These are phyloP conservation scores for Carapus acus DNA, from an alignment of 2,797 vertebrate genomes.

Conservation along the genomic window DNA sequence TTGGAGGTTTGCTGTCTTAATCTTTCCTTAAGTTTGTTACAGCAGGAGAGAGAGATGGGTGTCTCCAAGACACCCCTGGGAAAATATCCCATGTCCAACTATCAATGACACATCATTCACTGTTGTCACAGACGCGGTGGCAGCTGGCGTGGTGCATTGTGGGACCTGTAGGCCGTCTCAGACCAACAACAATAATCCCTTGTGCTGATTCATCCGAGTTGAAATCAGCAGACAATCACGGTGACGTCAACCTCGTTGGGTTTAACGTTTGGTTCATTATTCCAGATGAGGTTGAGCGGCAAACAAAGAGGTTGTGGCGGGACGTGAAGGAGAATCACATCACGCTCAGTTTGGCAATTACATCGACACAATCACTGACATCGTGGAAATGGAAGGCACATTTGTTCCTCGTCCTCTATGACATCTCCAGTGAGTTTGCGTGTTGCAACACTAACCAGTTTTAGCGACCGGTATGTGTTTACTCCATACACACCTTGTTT, in stretches of 20 bases:
- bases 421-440: conserved; percentile 10
- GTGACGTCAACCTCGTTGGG: not conserved
- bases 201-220: conserved; percentile 1
- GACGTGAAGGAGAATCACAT: too few species aligned
- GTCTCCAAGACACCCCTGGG: conserved; percentile 9
- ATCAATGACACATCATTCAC: not conserved
- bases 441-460: conserved; percentile 11
- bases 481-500: not conserved
- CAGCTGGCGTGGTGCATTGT: conserved; percentile 22
- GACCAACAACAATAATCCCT: conserved; percentile 2
- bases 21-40: too few species aligned
- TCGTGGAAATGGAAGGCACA: conserved; percentile 31
- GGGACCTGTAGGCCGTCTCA: conserved; percentile 17
- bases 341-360: conserved; percentile 56
- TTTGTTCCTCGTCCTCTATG: conserved; percentile 37
- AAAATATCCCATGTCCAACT: not conserved
- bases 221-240: conserved; percentile 17
- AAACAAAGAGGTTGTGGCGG: too few species aligned
- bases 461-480: not conserved
- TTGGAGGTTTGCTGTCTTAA: too few species aligned
- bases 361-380: conserved; percentile 32
- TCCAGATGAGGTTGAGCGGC: too few species aligned
- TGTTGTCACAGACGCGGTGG: conserved; percentile 15
- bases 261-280: conserved; percentile 9
- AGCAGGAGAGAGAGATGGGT: too few species aligned